Conservation (phyloP, 2,888 invertebrate genomes). For the Drosophila quinaria region DNA sequence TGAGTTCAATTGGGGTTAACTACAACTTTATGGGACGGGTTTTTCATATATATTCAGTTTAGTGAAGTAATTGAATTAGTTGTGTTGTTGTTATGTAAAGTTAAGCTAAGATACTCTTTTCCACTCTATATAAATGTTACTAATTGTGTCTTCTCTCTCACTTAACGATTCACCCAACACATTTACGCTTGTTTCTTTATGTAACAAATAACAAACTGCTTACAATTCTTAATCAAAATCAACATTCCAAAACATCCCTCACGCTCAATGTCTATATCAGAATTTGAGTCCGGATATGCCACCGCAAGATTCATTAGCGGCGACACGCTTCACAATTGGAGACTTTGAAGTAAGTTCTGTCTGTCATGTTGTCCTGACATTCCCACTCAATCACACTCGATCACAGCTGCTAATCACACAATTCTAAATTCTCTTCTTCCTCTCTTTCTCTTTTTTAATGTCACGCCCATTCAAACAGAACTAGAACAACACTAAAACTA, state of each 20-base stretch:
- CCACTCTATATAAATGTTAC: conserved; percentile 64
- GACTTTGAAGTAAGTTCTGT: conserved; percentile 91
- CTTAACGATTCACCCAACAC: conserved; percentile 51
- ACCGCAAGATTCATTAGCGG: conserved; percentile 87
- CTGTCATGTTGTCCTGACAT: conserved; percentile 51
- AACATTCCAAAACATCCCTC: conserved; percentile 50
- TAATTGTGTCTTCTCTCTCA: conserved; percentile 79
- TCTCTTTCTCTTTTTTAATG: conserved; percentile 39
- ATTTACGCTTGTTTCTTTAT: conserved; percentile 68
- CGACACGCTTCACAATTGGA: conserved; percentile 90
- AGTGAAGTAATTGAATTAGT: conserved; percentile 41
- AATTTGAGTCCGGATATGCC: conserved; percentile 89
- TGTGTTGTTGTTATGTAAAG: conserved; percentile 49
- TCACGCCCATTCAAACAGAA: conserved; percentile 51
- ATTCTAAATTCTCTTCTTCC: conserved; percentile 43
- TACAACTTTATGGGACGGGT: background rate
- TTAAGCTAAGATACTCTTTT: conserved; percentile 59
- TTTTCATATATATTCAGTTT: conserved; percentile 15
- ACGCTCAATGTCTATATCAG: conserved; percentile 83
- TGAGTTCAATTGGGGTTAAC: conserved; percentile 87
- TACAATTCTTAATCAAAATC: conserved; percentile 44
- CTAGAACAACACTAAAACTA: conserved; percentile 13
- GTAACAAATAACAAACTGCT: conserved; percentile 49
- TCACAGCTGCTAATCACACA: conserved; percentile 59
- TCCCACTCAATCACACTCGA: conserved; percentile 1